Conservation (phyloP, 2,888 invertebrate genomes). For the Helicoverpa assulta region DNA sequence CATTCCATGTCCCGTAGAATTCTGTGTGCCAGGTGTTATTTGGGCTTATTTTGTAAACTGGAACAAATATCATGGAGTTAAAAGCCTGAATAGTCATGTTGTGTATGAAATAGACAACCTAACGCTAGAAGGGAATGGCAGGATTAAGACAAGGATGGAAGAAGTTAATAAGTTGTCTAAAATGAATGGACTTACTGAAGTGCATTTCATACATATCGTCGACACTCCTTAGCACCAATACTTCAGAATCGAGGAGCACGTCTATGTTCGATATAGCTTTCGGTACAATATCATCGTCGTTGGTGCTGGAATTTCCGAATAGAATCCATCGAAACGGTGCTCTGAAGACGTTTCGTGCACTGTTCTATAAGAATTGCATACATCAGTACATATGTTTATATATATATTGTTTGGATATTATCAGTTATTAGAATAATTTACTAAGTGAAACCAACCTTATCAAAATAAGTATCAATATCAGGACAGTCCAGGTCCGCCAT, state of each 20-base stretch:
- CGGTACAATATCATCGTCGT: conserved; percentile 63
- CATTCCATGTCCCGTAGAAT: conserved; percentile 76
- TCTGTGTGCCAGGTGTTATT: conserved; percentile 74
- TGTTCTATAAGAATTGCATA: conserved; percentile 63
- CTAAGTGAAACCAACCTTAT: conserved; percentile 63
- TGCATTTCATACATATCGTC: conserved; percentile 67
- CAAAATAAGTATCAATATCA: conserved; percentile 67
- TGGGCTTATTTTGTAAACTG: conserved; percentile 80
- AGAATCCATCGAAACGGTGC: conserved; percentile 83
- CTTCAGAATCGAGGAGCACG: conserved; percentile 78
- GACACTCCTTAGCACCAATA: conserved; percentile 64
- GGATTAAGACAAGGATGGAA: too few species aligned
- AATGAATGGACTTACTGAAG: conserved; percentile 70
- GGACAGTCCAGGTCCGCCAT: conserved; percentile 77
- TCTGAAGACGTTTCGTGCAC: conserved; percentile 70
- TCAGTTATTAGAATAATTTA: background rate
- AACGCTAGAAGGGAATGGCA: too few species aligned
- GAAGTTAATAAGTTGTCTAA: background rate
- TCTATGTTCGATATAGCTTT: conserved; percentile 65
- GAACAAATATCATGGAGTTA: conserved; percentile 49
- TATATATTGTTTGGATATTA: background rate
- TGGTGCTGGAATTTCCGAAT: conserved; percentile 57
- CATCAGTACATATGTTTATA: background rate
- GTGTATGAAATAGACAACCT: too few species aligned
- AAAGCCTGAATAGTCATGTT: background rate